phyloP scores from a whole-genome alignment of 1,140 invertebrate species.

The Drosophila eugracilis region DNA sequence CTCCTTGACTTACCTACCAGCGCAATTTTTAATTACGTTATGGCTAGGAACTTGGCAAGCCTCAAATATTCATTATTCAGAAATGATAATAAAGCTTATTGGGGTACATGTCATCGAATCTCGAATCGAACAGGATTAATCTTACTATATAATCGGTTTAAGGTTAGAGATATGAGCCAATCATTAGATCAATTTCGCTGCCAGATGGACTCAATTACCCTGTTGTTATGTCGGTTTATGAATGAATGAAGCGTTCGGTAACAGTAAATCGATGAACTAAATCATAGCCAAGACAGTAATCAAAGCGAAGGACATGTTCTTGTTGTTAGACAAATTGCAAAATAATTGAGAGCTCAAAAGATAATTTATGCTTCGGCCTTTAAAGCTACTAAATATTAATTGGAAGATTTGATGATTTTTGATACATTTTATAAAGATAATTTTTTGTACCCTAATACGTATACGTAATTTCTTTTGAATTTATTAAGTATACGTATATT shows the following conservation, averaged over 20 bases:
- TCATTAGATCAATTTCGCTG: slow-evolving; percentile 21
- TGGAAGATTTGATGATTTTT: background rate
- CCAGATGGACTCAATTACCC: slow-evolving; percentile 17
- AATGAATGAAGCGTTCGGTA: slow-evolving; percentile 5
- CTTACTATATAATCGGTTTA: no score
- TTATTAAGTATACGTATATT: background rate
- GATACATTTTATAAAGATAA: background rate
- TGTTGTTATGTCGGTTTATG: slow-evolving; percentile 9
- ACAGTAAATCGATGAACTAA: slow-evolving; percentile 4
- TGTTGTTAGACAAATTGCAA: background rate
- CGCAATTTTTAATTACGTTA: background rate
- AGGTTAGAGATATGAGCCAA: background rate
- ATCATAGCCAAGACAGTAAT: background rate
- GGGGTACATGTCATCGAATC: background rate
- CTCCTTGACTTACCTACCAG: no score
- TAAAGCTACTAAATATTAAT: background rate
- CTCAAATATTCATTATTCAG: background rate
- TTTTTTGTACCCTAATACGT: background rate
- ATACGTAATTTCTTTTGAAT: no score
- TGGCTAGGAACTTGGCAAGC: background rate
- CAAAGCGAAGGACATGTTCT: background rate
- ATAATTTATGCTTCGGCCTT: background rate
- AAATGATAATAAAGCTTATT: background rate
- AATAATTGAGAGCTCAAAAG: background rate
- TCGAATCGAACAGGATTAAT: no score